Conservation (phyloP, 1,140 invertebrate species). For the Halictus rubicundus region DNA sequence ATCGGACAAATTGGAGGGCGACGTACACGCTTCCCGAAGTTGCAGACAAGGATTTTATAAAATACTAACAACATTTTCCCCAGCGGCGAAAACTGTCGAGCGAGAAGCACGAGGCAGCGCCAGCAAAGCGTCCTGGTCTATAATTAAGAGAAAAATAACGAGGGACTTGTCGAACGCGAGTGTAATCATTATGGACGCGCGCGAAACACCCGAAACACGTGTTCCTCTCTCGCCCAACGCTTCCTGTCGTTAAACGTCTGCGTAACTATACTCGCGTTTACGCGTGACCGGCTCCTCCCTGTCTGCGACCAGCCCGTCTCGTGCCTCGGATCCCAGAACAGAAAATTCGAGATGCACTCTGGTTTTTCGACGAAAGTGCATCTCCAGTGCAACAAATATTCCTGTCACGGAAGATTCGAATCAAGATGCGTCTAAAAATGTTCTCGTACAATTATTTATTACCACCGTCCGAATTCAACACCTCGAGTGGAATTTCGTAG, state of each 20-base stretch:
- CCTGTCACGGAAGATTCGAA: no score
- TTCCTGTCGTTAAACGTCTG: slow-evolving; percentile 78
- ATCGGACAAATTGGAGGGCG: not conserved
- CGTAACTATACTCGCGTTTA: slow-evolving; percentile 70
- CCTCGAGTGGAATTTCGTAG: no score
- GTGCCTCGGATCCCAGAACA: not conserved
- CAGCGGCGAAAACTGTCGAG: not conserved
- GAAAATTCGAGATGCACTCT: no score
- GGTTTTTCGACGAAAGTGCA: no score
- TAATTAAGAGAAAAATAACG: slow-evolving; percentile 70
- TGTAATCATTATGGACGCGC: slow-evolving; percentile 69
- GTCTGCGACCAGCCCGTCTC: slow-evolving; percentile 20
- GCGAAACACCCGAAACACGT: slow-evolving; percentile 74
- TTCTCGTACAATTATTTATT: no score
- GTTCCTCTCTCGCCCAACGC: slow-evolving; percentile 72
- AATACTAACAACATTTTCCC: no score
- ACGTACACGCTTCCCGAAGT: no score
- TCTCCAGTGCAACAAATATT: no score
- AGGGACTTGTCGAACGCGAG: slow-evolving; percentile 68
- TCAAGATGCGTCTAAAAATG: no score
- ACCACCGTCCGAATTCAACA: no score
- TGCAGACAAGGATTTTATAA: no score
- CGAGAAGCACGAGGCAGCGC: not conserved
- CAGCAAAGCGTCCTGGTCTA: slow-evolving; percentile 26
- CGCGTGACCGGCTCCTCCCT: slow-evolving; percentile 39